Evolutionary conservation across 2,113 vertebrate genomes (phyloP).

Genomic region (Archocentrus centrarchus): DNA sequence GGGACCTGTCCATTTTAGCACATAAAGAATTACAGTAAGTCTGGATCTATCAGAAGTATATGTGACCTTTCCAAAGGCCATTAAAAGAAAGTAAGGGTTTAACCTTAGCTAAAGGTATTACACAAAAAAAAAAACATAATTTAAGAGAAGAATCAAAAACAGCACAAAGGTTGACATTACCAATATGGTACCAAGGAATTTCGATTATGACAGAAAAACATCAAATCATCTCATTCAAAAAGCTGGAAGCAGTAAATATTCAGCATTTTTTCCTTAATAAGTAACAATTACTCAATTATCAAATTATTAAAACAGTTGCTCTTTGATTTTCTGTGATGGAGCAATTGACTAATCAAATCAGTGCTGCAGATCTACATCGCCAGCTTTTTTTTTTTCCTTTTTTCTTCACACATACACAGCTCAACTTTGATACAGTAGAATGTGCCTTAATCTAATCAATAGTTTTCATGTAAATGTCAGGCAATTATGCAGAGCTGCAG

Average conservation of each 20-base stretch:
- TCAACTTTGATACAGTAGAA: neutral
- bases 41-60: neutral
- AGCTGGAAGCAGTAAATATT: neutral
- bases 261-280: neutral
- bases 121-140: neutral
- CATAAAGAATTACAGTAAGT: neutral
- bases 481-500: conserved; percentile 51
- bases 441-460: conserved; percentile 37
- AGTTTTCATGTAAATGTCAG: conserved; percentile 39
- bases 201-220: too few relatives aligned
- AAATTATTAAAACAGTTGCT: neutral
- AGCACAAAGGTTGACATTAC: neutral
- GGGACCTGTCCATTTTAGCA: too few relatives aligned
- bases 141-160: neutral
- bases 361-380: neutral
- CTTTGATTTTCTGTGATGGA: neutral
- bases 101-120: neutral
- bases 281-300: neutral
- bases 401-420: neutral
- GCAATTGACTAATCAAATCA: neutral
- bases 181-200: neutral
- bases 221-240: too few relatives aligned
- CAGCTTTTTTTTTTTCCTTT: neutral
- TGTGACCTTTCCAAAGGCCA: neutral
- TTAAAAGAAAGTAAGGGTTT: neutral